These are phyloP conservation scores for Progne subis DNA, from an alignment of 2,113 vertebrate genomes.

Conservation along the genomic window DNA sequence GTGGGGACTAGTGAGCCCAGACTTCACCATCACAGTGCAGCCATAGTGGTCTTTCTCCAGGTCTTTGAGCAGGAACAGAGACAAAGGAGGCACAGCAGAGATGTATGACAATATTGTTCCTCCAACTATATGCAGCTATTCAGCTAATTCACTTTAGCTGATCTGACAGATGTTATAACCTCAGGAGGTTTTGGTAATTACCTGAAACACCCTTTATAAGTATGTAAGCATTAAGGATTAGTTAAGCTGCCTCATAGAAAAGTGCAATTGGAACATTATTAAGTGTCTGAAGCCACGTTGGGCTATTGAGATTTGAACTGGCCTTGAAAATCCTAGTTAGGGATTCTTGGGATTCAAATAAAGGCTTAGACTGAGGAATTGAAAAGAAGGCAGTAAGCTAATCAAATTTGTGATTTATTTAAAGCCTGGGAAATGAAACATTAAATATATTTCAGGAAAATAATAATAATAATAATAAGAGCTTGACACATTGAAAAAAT, in stretches of 20 bases:
- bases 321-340: background rate
- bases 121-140: background rate
- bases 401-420: conserved; percentile 37
- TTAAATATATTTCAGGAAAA: conserved; percentile 37
- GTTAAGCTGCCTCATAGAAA: background rate
- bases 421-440: conserved; percentile 27
- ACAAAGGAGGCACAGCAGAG: background rate
- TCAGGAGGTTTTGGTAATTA: background rate
- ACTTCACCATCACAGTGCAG: background rate
- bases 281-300: background rate
- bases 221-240: background rate
- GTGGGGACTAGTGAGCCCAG: background rate
- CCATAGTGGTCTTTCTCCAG: background rate
- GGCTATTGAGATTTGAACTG: background rate
- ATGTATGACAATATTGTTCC: background rate
- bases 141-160: background rate
- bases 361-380: background rate
- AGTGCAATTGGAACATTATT: background rate
- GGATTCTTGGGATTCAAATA: background rate
- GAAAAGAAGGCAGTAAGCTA: background rate
- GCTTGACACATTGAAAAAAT: conserved; percentile 8
- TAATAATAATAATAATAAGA: conserved; percentile 36
- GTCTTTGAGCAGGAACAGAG: background rate
- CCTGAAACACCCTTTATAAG: background rate
- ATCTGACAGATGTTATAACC: background rate